Evolutionary conservation across 1,140 invertebrate genomes (phyloP), one percentile per base, ranked within the genome.

Genomic region (Colletes gigas): DNA sequence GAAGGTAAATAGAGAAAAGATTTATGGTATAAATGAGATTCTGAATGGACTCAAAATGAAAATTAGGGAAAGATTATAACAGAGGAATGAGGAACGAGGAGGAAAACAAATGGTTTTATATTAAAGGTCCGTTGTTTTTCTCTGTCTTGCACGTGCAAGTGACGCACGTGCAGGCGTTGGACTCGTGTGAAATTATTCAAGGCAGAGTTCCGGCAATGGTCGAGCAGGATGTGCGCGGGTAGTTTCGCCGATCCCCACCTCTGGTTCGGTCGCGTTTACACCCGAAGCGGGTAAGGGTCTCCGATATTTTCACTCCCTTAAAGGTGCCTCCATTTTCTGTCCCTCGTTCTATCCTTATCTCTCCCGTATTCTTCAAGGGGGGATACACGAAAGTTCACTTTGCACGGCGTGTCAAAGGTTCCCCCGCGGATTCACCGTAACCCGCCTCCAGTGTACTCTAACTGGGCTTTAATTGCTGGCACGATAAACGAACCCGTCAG

Each of bases 331-430:
- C 68, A 71, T 68, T 41, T 63, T 69, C 77, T 12, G 67, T 71
- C 21, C 62, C 66, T 82, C 76, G 54, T 69, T 83, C 68, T 78
- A 60, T 82, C 77, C 78, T 60, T 72, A 79, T 81, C 84, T 87
- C 88, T 74, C 71, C 30, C 78, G 76, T 83, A 69, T 72, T 57
- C 76, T 62, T 74, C 54, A 41, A 77, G 54, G 76, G 30, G 83
- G 21, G 78, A 66, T 87, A 92, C 91, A 92, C 83, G 91, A 92
- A 92, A 91, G 86, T 92, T 90, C 89, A 92, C 91, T 92, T 91
- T 89, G 84, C 88, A 83, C 83, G 83, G 86, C 84, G 88, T 91
- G 88, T 90, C 90, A 89, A 91, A 90, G 88, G 89, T 87, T 85
- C 63, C 19, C 68, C 19, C 39, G 63, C 30, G 77, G 62, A 78